Evolutionary conservation across 2,888 invertebrate species (phyloP).

Genomic region (Meiosimyza decipiens): DNA sequence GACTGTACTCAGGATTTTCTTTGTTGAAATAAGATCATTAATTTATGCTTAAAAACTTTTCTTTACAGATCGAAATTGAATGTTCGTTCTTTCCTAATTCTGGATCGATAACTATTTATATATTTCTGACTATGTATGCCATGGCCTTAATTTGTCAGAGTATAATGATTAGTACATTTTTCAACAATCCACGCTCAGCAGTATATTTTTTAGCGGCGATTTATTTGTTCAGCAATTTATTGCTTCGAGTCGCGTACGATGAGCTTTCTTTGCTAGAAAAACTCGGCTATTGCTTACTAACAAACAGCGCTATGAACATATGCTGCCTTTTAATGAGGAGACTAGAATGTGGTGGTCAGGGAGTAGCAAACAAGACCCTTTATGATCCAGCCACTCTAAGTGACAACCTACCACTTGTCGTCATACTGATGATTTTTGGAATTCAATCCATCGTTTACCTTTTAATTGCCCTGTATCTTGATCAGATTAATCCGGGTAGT

Average conservation of each 20-base stretch:
- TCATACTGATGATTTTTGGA: conserved; percentile 77
- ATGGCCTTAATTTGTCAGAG: conserved; percentile 78
- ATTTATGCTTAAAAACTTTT: too few relatives aligned
- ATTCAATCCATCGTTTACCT: conserved; percentile 68
- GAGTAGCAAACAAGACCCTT: conserved; percentile 68
- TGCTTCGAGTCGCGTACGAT: conserved; percentile 77
- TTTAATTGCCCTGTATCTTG: conserved; percentile 82
- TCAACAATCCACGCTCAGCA: conserved; percentile 81
- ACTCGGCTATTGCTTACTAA: conserved; percentile 72
- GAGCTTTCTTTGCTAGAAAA: conserved; percentile 72
- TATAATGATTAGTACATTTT: conserved; percentile 81
- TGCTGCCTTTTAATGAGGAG: conserved; percentile 78
- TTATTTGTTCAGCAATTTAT: conserved; percentile 79
- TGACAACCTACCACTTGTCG: conserved; percentile 75
- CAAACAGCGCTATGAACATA: conserved; percentile 82
- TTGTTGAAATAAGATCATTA: too few relatives aligned
- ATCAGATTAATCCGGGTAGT: conserved; percentile 85
- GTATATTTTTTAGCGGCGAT: conserved; percentile 79
- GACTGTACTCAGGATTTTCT: too few relatives aligned
- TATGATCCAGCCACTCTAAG: conserved; percentile 72
- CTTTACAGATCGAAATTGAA: conserved; percentile 46
- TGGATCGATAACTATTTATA: conserved; percentile 73
- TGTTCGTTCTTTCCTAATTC: conserved; percentile 76
- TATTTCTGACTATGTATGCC: conserved; percentile 78
- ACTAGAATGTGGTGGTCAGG: conserved; percentile 74